These are phyloP conservation scores for Gila orcuttii DNA, from an alignment of 2,113 vertebrate genomes.

Conservation along the genomic window DNA sequence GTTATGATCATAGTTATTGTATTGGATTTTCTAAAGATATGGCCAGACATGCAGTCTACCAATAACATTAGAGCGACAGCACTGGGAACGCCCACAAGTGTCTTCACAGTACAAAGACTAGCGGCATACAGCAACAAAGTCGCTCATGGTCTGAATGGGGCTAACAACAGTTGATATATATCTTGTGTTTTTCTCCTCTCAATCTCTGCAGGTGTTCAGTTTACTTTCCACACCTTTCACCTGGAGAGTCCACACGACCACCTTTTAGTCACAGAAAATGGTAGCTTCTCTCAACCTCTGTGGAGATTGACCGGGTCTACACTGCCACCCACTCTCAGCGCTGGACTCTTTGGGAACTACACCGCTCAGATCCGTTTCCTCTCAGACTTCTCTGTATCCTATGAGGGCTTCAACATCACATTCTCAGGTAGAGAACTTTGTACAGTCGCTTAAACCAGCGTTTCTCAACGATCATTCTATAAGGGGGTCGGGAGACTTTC, in stretches of 20 bases:
- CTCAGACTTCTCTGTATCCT: constrained; percentile 98
- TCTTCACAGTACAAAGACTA: too few species aligned
- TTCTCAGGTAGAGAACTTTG: constrained; percentile 85
- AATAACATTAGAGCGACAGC: too few species aligned
- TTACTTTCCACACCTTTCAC: constrained; percentile 97
- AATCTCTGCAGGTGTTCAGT: constrained; percentile 85
- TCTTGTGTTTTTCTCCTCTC: background rate
- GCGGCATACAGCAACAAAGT: too few species aligned
- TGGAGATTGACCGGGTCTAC: constrained; percentile 91
- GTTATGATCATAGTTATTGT: too few species aligned
- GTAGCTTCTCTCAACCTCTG: constrained; percentile 90
- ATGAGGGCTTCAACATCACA: constrained; percentile 98
- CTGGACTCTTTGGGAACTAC: constrained; percentile 95
- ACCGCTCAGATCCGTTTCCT: constrained; percentile 96
- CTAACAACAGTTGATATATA: background rate
- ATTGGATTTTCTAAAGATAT: too few species aligned
- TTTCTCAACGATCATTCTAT: too few species aligned
- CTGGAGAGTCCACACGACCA: constrained; percentile 95
- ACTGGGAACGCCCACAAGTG: too few species aligned
- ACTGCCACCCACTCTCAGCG: constrained; percentile 88
- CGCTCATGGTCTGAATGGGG: too few species aligned
- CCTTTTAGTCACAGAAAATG: constrained; percentile 92
- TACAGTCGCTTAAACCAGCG: background rate
- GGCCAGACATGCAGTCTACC: too few species aligned
- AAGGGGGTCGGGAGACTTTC: too few species aligned